A percentile compares a stretch with the other conserved stretches of the same genome.
Evolutionary conservation across 2,797 vertebrate genomes (phyloP).

Genomic region (Pelodytes ibericus): DNA sequence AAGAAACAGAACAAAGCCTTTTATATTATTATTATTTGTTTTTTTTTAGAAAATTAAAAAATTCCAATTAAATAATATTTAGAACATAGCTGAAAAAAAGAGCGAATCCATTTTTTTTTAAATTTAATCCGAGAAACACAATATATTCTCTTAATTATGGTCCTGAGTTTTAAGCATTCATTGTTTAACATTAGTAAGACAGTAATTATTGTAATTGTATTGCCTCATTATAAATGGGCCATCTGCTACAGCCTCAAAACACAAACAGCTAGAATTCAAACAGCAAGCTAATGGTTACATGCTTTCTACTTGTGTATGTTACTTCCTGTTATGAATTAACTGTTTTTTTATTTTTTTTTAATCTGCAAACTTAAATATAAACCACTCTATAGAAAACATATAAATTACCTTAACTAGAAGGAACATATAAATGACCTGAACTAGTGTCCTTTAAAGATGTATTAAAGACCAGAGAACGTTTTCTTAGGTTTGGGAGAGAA

Average conservation of each 20-base stretch:
- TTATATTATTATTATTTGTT: constrained; percentile 15
- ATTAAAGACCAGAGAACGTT: too few relatives aligned
- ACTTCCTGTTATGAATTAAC: constrained; percentile 10
- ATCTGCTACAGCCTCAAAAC: constrained; percentile 48
- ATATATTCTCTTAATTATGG: constrained; percentile 46
- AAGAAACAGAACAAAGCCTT: not conserved
- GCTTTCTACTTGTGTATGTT: not conserved
- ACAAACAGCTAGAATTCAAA: constrained; percentile 47
- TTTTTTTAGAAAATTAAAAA: not conserved
- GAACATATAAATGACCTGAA: too few relatives aligned
- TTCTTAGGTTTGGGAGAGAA: too few relatives aligned
- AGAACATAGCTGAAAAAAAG: constrained; percentile 17
- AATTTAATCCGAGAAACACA: constrained; percentile 36
- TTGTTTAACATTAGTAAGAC: constrained; percentile 46
- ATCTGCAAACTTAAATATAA: too few relatives aligned
- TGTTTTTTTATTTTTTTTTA: not conserved
- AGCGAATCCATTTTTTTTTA: constrained; percentile 31
- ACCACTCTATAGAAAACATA: too few relatives aligned
- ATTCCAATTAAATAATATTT: constrained; percentile 44
- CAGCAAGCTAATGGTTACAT: constrained; percentile 11
- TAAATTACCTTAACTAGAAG: too few relatives aligned
- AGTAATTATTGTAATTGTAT: constrained; percentile 54
- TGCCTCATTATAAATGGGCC: constrained; percentile 42
- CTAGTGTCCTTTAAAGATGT: too few relatives aligned
- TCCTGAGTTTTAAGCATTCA: constrained; percentile 11